These are phyloP conservation scores for Stenodera caucasica DNA, from an alignment of 2,888 invertebrate genomes.

Conservation along the genomic window DNA sequence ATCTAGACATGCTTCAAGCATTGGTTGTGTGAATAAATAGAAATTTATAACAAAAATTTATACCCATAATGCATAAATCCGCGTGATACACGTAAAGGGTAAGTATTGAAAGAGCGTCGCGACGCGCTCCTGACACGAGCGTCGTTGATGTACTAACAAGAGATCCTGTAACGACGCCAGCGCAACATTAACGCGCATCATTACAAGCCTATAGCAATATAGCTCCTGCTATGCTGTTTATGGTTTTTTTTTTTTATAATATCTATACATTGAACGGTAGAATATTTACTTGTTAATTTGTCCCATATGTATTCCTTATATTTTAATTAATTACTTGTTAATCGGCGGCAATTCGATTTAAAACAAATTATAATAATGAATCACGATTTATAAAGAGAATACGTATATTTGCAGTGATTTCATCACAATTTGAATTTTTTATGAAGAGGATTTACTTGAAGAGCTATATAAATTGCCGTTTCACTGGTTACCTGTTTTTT, in stretches of 20 bases:
- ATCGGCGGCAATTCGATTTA: no score
- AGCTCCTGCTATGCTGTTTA: constrained; percentile 21
- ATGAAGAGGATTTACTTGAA: no score
- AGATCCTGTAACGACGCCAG: constrained; percentile 28
- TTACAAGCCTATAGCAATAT: constrained; percentile 23
- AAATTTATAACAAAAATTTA: constrained; percentile 14
- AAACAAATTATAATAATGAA: no score
- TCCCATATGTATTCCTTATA: not conserved
- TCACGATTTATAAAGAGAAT: no score
- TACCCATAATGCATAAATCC: constrained; percentile 31
- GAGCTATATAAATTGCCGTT: not conserved
- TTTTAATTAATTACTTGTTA: no score
- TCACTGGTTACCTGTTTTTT: not conserved
- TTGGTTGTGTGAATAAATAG: not conserved
- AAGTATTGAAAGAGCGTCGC: constrained; percentile 22
- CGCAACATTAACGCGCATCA: constrained; percentile 37
- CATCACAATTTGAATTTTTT: not conserved
- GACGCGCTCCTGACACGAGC: constrained; percentile 32
- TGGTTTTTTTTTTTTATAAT: constrained; percentile 7
- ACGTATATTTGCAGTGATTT: not conserved
- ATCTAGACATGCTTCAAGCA: constrained; percentile 4
- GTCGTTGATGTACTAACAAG: constrained; percentile 33
- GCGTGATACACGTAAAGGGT: constrained; percentile 27
- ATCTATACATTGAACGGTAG: not conserved
- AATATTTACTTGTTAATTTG: not conserved